Base-by-base conservation (phyloP, 2,888 invertebrate species). In the Lamellibrachia satsuma region DNA sequence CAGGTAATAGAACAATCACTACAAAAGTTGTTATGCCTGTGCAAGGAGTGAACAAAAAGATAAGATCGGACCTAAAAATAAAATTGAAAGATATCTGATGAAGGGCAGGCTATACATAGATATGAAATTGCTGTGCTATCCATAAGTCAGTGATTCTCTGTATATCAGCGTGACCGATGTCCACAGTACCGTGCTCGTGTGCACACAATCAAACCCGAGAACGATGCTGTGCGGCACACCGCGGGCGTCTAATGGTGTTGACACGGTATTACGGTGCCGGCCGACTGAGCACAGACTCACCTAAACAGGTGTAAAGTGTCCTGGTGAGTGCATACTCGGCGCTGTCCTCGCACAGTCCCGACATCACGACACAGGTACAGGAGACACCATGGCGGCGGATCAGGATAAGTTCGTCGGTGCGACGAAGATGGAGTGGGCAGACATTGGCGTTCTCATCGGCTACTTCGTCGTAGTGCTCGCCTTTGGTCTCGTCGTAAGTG, bases 401-500 rank as follows among this genome's bases (percentile, higher is more conserved):
- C 39, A 39, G 39, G 39, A 39, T 39, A 39, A 75, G 2, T n/a
- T 6, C 0, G 75, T 92, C n/a, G 92, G 92, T n/a, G 90, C 51
- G n/a, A 93, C 93, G 39, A 93, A 91, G 55, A 90, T 94, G 22
- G 93, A 93, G n/a, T 91, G 92, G 15, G 92, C 93, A 3, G 96
- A 95, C 93, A 95, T 96, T 75, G 93, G 94, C 27, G 95, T 95
- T 7, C 95, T 96, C 39, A 95, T 95, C 8, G 93, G 95, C 0
- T 96, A 96, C 93, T 96, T 96, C 92, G 94, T 95, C 39, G 93
- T 95, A 51, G 95, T 96, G 1, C 92, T 96, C 27, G 95, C 94
- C 15, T 95, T 96, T 52, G 96, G 96, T 94, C 93, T 96, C 22
- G 95, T 95, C 96, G 96, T 96, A 94, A 95, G 95, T 75, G 22